A percentile compares a stretch with the other conserved stretches of the same genome.
Conservation (phyloP, 1,140 invertebrate genomes). For the Archegozetes longisetosus region DNA sequence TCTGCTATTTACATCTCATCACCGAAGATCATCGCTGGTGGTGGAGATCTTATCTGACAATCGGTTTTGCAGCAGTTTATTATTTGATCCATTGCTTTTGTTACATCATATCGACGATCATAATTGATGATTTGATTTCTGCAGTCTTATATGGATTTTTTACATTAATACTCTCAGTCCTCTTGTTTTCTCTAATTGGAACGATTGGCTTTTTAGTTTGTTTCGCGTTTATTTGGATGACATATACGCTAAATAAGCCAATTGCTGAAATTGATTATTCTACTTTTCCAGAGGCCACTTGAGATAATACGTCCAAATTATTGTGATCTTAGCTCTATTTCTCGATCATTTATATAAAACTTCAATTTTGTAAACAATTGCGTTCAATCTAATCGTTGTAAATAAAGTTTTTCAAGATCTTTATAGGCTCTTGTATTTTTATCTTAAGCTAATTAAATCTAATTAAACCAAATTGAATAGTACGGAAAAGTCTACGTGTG, state of each 20-base stretch:
- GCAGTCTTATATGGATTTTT: slow-evolving; percentile 40
- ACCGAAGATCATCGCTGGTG: slow-evolving; percentile 42
- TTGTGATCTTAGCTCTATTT: no score
- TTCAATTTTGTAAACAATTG: no score
- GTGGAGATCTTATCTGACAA: slow-evolving; percentile 40
- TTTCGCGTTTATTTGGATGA: slow-evolving; percentile 4
- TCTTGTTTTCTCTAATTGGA: slow-evolving; percentile 39
- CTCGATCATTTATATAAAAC: no score
- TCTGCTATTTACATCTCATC: slow-evolving; percentile 41
- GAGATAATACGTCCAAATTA: no score
- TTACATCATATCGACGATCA: slow-evolving; percentile 36
- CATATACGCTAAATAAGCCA: neutral
- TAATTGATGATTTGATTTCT: slow-evolving; percentile 33
- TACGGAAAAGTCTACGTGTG: no score
- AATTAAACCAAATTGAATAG: no score
- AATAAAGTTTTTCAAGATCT: no score
- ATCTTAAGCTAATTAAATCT: no score
- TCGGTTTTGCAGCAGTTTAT: slow-evolving; percentile 39
- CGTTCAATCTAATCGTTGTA: no score
- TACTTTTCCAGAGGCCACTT: neutral
- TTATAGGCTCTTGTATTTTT: no score
- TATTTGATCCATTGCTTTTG: slow-evolving; percentile 39
- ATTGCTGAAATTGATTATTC: neutral
- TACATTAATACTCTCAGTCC: slow-evolving; percentile 36
- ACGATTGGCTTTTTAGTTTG: slow-evolving; percentile 35